Evolutionary conservation across 2,888 invertebrate genomes (phyloP).

Genomic region (Drosophila acutilabella): DNA sequence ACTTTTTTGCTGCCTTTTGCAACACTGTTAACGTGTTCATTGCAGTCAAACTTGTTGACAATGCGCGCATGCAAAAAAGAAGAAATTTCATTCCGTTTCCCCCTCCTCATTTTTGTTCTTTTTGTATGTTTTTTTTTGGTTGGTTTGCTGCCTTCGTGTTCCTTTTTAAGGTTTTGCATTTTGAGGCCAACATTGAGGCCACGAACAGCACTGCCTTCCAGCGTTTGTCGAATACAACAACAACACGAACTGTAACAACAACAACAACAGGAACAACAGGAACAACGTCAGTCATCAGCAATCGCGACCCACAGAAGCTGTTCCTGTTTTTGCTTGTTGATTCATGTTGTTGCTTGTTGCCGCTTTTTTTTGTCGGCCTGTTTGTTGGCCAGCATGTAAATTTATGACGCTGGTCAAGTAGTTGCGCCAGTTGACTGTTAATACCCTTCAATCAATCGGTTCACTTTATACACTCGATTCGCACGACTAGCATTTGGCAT

Average conservation of each 20-base stretch:
- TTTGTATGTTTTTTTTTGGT: neutral
- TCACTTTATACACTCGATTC: neutral
- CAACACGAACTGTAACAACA: constrained; percentile 24
- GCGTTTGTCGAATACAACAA: constrained; percentile 37
- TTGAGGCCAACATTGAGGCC: constrained; percentile 83
- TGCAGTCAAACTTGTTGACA: constrained; percentile 81
- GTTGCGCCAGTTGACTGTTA: constrained; percentile 43
- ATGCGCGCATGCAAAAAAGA: constrained; percentile 58
- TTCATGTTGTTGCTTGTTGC: constrained; percentile 27
- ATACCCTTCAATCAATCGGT: constrained; percentile 39
- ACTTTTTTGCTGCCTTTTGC: constrained; percentile 36
- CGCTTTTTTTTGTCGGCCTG: constrained; percentile 49
- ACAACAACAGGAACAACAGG: constrained; percentile 15
- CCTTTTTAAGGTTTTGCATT: constrained; percentile 81
- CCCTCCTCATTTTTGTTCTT: constrained; percentile 12
- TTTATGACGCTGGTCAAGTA: constrained; percentile 77
- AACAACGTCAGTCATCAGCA: constrained; percentile 31
- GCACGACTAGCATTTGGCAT: too few species aligned
- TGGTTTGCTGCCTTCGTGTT: constrained; percentile 59
- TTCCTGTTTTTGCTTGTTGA: constrained; percentile 44
- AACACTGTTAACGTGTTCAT: constrained; percentile 55
- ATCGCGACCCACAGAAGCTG: constrained; percentile 50
- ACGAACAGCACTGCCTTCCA: constrained; percentile 66
- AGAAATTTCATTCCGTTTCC: neutral
- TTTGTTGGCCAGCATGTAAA: constrained; percentile 68